phyloP scores from a whole-genome alignment of 2,888 invertebrate genomes.

The Lamproptera curius region DNA sequence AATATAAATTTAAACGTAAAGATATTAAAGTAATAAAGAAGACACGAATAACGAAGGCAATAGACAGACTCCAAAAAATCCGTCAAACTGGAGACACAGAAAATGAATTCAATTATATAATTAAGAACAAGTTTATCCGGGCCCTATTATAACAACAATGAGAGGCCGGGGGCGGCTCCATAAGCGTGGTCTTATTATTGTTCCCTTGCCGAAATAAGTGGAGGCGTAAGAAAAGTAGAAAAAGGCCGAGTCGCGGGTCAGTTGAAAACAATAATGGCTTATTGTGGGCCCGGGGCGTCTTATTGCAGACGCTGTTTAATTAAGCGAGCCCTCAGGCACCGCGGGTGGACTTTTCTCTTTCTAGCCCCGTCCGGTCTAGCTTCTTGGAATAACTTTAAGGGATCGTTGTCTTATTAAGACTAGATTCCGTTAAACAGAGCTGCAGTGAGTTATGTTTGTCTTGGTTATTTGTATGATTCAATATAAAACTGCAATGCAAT shows the following conservation, averaged over 20 bases:
- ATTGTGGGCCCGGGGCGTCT: constrained; percentile 39
- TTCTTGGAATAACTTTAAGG: too few species aligned
- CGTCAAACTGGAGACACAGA: too few species aligned
- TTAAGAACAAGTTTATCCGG: neutral
- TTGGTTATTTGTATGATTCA: too few species aligned
- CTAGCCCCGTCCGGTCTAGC: constrained; percentile 17
- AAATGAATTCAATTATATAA: constrained; percentile 3
- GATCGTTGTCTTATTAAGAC: too few species aligned
- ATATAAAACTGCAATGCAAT: too few species aligned
- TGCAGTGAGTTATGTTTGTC: too few species aligned
- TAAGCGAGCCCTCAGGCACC: constrained; percentile 37
- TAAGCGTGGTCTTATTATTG: constrained; percentile 9
- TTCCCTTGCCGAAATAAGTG: constrained; percentile 21
- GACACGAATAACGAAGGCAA: too few species aligned
- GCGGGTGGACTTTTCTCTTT: constrained; percentile 33
- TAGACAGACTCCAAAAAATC: constrained; percentile 1
- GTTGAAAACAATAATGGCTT: constrained; percentile 34
- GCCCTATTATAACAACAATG: constrained; percentile 18
- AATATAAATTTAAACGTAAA: too few species aligned
- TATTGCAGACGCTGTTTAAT: constrained; percentile 56
- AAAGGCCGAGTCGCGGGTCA: constrained; percentile 36
- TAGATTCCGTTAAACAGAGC: too few species aligned
- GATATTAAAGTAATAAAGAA: too few species aligned
- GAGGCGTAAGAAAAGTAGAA: constrained; percentile 22
- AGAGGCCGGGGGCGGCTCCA: neutral